Evolutionary conservation across 2,888 invertebrate species (phyloP).

Genomic region (Falcaria lacertinaria): DNA sequence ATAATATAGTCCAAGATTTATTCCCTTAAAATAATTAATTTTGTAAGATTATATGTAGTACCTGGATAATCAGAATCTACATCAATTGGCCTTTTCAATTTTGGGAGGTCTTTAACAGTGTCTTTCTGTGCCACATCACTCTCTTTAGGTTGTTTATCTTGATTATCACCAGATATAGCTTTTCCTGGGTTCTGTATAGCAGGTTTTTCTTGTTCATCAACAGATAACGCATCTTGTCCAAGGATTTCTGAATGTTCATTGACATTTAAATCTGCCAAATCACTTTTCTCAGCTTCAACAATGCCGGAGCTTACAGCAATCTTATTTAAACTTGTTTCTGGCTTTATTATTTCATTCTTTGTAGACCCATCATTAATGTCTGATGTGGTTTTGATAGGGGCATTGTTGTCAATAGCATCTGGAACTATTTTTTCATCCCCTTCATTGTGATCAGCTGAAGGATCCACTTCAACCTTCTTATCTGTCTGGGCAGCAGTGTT

Average conservation of each 20-base stretch:
- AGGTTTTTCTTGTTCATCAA: background rate
- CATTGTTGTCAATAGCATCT: background rate
- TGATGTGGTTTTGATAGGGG: background rate
- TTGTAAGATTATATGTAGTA: conserved; percentile 5
- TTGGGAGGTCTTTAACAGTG: conserved; percentile 13
- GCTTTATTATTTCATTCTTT: background rate
- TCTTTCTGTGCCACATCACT: conserved; percentile 7
- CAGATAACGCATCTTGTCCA: background rate
- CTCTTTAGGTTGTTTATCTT: conserved; percentile 5
- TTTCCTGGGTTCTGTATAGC: background rate
- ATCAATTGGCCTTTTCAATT: conserved; percentile 14
- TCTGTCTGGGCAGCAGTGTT: background rate
- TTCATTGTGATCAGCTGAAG: background rate
- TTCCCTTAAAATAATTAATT: too few relatives aligned
- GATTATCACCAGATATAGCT: background rate
- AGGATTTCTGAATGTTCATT: background rate
- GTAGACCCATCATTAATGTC: background rate
- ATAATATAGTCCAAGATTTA: too few relatives aligned
- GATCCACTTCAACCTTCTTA: background rate
- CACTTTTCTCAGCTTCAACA: background rate
- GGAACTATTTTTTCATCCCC: background rate
- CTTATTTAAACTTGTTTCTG: background rate
- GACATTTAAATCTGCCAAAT: background rate
- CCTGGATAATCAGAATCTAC: conserved; percentile 29
- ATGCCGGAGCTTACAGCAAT: background rate